Evolutionary conservation across 2,113 vertebrate genomes (phyloP), one percentile per base, ranked within the genome.

Genomic region (Hystrix brachyura): DNA sequence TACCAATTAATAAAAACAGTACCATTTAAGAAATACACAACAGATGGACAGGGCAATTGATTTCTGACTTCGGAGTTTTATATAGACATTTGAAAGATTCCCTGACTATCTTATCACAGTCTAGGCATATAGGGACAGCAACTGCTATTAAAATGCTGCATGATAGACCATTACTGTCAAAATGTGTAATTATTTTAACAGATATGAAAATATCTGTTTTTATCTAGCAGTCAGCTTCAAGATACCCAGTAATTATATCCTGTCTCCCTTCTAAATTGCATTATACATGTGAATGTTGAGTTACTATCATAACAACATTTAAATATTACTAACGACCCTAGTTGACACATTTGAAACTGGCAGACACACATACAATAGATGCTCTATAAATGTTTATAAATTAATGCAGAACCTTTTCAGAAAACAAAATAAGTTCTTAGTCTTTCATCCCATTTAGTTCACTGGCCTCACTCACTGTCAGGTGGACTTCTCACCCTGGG

Each of bases 201-300:
- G 23, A 79, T 72, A 90, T 76, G 94, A 65, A 97, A 98, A 67
- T 89, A 94, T 95, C 82, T 94, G 67, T 38, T 92, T 76, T 91
- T 90, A 5, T 89, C 38, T 90, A 92, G 74, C 62, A 87, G 64
- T 91, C 94, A 89, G 46, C 53, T 94, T 93, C 69, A 76, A 69
- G 64, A 96, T 90, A 94, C 43, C 78, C 82, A 91, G 67, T 90
- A 96, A 95, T 94, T 97, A 93, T 46, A 87, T 94, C 19, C 34
- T 60, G 19, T 23, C 87, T 6, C 34, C 64, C 65, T 89, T 83
- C 69, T 85, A 90, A 97, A 97, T 87, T 94, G 17, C 8, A 87
- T 90, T 92, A 71, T 32, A 76, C 51, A 72, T 60, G 62, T n/a
- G 53, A 86, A 88, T 43, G 57, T 67, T 4, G 18, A 86, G 92